Conservation (phyloP, 1,140 invertebrate species). For the Coptotermes formosanus region DNA sequence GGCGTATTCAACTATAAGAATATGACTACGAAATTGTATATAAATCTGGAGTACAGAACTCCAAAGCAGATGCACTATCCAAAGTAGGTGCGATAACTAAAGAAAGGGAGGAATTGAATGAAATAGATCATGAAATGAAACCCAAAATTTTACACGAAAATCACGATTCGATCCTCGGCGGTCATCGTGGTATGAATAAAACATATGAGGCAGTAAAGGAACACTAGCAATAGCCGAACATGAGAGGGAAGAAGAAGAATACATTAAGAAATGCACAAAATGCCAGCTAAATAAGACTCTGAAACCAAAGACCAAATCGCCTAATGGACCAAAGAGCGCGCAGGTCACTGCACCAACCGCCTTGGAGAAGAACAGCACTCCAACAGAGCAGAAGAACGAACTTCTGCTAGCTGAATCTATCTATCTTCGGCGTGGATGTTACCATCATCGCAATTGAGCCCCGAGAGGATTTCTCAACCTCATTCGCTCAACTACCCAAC, state of each 20-base stretch:
- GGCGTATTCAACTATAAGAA: constrained; percentile 42
- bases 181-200: background rate
- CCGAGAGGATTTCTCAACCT: background rate
- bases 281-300: constrained; percentile 5
- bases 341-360: too few species aligned
- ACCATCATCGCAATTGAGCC: background rate
- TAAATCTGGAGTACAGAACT: constrained; percentile 34
- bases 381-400: constrained; percentile 14
- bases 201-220: background rate
- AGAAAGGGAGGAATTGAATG: too few species aligned
- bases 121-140: background rate
- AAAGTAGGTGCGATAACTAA: background rate
- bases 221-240: background rate
- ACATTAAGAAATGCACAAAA: background rate
- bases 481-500: background rate
- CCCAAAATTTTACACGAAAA: background rate
- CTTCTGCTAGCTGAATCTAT: background rate
- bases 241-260: constrained; percentile 2
- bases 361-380: background rate
- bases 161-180: background rate
- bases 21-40: constrained; percentile 43
- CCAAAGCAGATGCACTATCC: too few species aligned
- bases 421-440: constrained; percentile 22
- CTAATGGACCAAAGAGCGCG: too few species aligned
- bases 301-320: background rate